Base-by-base conservation (phyloP, 2,797 vertebrate genomes). In the Myiothlypis coronata region DNA sequence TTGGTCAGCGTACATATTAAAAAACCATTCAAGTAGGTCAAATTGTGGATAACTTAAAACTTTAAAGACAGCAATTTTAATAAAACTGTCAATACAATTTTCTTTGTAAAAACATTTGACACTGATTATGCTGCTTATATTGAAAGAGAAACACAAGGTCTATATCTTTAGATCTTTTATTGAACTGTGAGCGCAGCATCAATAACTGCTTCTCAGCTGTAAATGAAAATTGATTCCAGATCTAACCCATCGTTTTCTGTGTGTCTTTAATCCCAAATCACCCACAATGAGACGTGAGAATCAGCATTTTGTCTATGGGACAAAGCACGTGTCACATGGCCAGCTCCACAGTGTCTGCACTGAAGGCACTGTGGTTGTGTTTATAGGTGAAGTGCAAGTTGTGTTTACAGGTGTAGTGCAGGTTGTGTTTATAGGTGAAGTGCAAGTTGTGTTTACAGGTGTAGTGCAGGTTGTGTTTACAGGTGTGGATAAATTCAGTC, bases 201-300 rank as follows among this genome's bases (percentile, higher is more conserved):
- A 98, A 98, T 98, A 98, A 96, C 96, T 94, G 97, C 95, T 97
- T 94, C 97, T 98, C 96, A 97, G 96, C 96, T 98, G 93, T 97
- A 98, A 98, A 98, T 97, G 97, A 97, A 98, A 98, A 98, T 98
- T 98, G 98, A 98, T 98, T 98, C 96, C 97, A 98, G 97, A 94
- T 95, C 97, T 96, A 97, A 97, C 93, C 94, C 93, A 22, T 95
- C 41, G 34, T 96, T 98, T 98, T 97, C 92, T 97, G 83, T 83
- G 87, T 96, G 94, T 82, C 93, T 97, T 95, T 96, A 98, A 97
- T 97, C 90, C 89, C 41, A 78, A 96, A 78, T 96, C 96, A 95
- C 88, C 92, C 22, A 2, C 94, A 96, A 87, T 46, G 88, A 92
- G 74, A 79, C 23, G n/a, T 57, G 90, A 88, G 87, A 94, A 96